Conservation (phyloP, 2,113 vertebrate species). For the Perognathus longimembris region DNA sequence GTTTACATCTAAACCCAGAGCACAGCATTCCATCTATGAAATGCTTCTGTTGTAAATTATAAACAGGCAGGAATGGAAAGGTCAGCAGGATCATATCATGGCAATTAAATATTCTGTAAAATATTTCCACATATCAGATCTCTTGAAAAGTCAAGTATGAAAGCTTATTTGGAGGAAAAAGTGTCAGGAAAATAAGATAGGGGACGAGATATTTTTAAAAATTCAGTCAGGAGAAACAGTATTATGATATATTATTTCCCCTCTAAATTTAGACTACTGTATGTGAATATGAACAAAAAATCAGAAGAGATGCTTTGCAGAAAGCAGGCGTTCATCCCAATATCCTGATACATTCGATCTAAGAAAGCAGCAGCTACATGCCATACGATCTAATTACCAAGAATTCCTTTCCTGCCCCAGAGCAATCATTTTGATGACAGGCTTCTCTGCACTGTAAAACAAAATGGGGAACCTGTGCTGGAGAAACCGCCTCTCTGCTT, state of each 20-base stretch:
- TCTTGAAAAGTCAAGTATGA: slow-evolving; percentile 58
- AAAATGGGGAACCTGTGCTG: slow-evolving; percentile 87
- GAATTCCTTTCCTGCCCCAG: slow-evolving; percentile 89
- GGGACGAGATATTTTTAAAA: slow-evolving; percentile 18
- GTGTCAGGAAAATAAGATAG: background rate
- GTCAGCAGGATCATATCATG: slow-evolving; percentile 56
- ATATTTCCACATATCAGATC: slow-evolving; percentile 16
- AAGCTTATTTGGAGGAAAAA: slow-evolving; percentile 60
- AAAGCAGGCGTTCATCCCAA: slow-evolving; percentile 72
- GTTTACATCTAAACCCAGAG: slow-evolving; percentile 69
- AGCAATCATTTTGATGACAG: slow-evolving; percentile 90
- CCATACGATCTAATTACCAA: slow-evolving; percentile 90
- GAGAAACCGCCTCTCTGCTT: slow-evolving; percentile 86
- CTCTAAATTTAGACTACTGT: slow-evolving; percentile 39
- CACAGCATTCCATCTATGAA: slow-evolving; percentile 49
- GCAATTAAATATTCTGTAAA: slow-evolving; percentile 43
- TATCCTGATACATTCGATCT: slow-evolving; percentile 80
- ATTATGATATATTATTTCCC: background rate
- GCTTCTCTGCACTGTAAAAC: slow-evolving; percentile 89
- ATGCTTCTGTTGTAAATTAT: slow-evolving; percentile 35
- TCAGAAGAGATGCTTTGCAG: slow-evolving; percentile 65
- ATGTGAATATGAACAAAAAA: slow-evolving; percentile 67
- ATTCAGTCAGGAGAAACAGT: slow-evolving; percentile 66
- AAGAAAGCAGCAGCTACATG: slow-evolving; percentile 82
- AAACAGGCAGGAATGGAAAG: slow-evolving; percentile 31